These are phyloP conservation scores for Ectemnius continuus DNA, from an alignment of 2,888 invertebrate genomes.

Conservation along the genomic window DNA sequence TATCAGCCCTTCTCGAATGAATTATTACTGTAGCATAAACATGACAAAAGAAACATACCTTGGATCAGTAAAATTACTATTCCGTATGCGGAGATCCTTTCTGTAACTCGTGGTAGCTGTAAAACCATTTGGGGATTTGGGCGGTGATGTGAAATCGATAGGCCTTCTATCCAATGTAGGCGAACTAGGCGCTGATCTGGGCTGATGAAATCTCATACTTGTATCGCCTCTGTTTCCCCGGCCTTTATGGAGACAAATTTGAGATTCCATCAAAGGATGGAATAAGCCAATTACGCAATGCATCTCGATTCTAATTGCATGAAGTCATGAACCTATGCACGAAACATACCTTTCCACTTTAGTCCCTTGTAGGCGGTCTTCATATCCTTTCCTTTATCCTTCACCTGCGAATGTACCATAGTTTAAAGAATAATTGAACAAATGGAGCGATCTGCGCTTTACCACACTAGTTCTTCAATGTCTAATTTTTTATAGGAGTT, in stretches of 20 bases:
- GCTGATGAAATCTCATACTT: constrained; percentile 75
- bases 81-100: constrained; percentile 73
- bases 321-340: neutral
- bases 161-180: constrained; percentile 81
- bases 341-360: constrained; percentile 80
- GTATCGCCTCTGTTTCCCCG: constrained; percentile 71
- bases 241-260: constrained; percentile 54
- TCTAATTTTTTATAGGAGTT: too few species aligned
- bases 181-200: constrained; percentile 84
- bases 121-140: constrained; percentile 73
- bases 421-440: too few species aligned
- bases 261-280: constrained; percentile 2
- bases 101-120: constrained; percentile 75
- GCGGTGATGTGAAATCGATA: constrained; percentile 74
- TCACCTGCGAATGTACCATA: constrained; percentile 79
- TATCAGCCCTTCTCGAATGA: neutral
- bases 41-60: constrained; percentile 61
- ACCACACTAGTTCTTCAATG: too few species aligned
- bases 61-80: constrained; percentile 70
- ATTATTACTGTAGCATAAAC: neutral
- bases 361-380: constrained; percentile 89
- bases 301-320: constrained; percentile 67
- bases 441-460: too few species aligned
- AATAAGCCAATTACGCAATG: neutral
- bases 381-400: constrained; percentile 86